Percentiles rank a stretch among this genome's conserved stretches.
Conservation (phyloP, 2,797 vertebrate species). For the Channallabes apus region DNA sequence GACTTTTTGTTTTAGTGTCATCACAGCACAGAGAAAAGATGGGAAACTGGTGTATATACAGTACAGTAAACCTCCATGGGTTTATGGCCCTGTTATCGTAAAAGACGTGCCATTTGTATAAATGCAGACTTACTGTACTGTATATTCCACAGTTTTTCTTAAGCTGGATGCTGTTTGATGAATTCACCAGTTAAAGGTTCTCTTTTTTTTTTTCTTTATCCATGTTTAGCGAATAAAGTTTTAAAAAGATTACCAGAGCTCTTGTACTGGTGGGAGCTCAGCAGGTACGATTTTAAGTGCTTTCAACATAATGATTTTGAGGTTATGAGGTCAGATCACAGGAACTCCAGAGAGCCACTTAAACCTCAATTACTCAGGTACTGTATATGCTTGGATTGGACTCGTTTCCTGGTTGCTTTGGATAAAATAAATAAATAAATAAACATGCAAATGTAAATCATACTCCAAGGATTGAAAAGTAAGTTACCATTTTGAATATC, state of each 20-base stretch:
- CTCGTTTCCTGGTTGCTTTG: neutral
- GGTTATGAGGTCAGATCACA: neutral
- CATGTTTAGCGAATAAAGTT: neutral
- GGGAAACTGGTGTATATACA: neutral
- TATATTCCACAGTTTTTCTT: neutral
- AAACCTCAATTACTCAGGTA: neutral
- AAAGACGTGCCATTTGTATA: neutral
- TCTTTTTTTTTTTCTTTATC: neutral
- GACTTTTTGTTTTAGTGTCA: neutral
- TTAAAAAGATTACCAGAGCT: neutral
- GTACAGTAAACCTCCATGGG: neutral
- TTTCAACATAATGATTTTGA: neutral
- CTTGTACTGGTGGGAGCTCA: neutral
- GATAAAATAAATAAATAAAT: neutral
- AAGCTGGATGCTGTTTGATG: neutral
- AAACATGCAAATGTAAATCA: neutral
- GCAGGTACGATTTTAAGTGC: neutral
- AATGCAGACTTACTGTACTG: neutral
- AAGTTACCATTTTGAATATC: neutral
- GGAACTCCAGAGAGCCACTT: conserved; percentile 1
- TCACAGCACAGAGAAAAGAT: no score
- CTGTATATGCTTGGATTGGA: neutral
- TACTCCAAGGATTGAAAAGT: neutral
- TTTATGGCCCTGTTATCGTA: neutral
- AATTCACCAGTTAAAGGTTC: neutral